phyloP scores from a whole-genome alignment of 2,888 invertebrate genomes.

The Agrilus biguttatus region DNA sequence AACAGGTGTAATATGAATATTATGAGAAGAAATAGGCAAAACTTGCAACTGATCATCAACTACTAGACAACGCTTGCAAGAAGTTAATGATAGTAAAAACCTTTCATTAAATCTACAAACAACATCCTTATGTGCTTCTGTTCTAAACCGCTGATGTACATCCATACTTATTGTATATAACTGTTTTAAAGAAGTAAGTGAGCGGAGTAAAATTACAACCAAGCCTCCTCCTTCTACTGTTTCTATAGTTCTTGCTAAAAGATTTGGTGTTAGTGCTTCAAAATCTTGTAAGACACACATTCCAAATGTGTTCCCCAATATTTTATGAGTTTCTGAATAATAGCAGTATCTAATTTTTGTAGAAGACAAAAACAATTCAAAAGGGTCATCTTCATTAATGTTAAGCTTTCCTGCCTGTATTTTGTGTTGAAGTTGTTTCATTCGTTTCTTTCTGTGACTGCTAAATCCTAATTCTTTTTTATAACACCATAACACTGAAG shows the following conservation, averaged over 20 bases:
- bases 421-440: conserved; percentile 69
- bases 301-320: conserved; percentile 87
- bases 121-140: conserved; percentile 85
- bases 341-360: conserved; percentile 96
- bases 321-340: conserved; percentile 94
- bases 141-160: conserved; percentile 88
- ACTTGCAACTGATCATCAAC: conserved; percentile 88
- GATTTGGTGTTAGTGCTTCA: conserved; percentile 93
- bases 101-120: conserved; percentile 94
- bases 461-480: conserved; percentile 58
- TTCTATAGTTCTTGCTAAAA: conserved; percentile 90
- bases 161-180: conserved; percentile 97
- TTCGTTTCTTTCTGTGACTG: conserved; percentile 83
- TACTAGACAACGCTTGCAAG: conserved; percentile 79
- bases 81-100: conserved; percentile 78
- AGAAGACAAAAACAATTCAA: conserved; percentile 89
- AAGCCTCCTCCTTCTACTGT: conserved; percentile 82
- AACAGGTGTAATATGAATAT: conserved; percentile 64
- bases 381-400: conserved; percentile 88
- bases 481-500: conserved; percentile 96
- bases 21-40: conserved; percentile 82
- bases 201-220: conserved; percentile 73
- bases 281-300: conserved; percentile 73
- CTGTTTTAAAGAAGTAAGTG: conserved; percentile 79
- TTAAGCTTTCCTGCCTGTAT: conserved; percentile 77